Conservation (phyloP, 2,797 vertebrate genomes). For the Poecilia gillii region DNA sequence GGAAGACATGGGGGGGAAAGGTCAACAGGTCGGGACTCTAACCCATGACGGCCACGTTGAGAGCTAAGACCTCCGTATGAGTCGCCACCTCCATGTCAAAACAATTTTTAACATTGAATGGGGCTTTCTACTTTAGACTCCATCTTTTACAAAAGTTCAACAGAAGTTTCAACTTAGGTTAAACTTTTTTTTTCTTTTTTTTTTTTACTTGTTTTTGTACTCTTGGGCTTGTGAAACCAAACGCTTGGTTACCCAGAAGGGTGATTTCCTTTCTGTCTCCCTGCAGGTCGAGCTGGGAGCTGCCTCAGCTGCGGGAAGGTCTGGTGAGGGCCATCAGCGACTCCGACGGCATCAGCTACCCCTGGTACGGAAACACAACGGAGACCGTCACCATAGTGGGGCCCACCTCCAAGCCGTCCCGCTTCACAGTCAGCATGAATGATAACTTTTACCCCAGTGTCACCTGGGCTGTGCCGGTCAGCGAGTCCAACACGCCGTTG, state of each 20-base stretch:
- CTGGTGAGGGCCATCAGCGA: slow-evolving; percentile 97
- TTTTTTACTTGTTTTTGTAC: neutral
- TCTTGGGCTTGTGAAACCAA: neutral
- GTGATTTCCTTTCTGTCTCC: slow-evolving; percentile 5
- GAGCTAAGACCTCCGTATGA: too few relatives aligned
- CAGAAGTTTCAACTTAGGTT: neutral
- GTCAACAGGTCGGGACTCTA: too few relatives aligned
- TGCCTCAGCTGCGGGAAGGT: slow-evolving; percentile 93
- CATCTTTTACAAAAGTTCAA: neutral
- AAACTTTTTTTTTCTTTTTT: neutral
- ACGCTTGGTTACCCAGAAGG: neutral
- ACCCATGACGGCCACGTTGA: too few relatives aligned
- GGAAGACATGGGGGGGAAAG: too few relatives aligned
- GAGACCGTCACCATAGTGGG: slow-evolving; percentile 95
- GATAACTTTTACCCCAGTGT: slow-evolving; percentile 99
- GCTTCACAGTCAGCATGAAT: slow-evolving; percentile 97
- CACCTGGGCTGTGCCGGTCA: slow-evolving; percentile 97
- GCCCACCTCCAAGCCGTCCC: slow-evolving; percentile 93
- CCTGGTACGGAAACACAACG: slow-evolving; percentile 98
- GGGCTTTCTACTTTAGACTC: neutral
- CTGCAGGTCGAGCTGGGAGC: slow-evolving; percentile 96
- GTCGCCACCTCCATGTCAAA: neutral
- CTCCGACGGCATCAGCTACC: slow-evolving; percentile 97
- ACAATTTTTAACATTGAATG: neutral
- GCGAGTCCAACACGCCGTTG: slow-evolving; percentile 92